phyloP scores from a whole-genome alignment of 2,797 vertebrate species.

The Macroramphosus scolopax region DNA sequence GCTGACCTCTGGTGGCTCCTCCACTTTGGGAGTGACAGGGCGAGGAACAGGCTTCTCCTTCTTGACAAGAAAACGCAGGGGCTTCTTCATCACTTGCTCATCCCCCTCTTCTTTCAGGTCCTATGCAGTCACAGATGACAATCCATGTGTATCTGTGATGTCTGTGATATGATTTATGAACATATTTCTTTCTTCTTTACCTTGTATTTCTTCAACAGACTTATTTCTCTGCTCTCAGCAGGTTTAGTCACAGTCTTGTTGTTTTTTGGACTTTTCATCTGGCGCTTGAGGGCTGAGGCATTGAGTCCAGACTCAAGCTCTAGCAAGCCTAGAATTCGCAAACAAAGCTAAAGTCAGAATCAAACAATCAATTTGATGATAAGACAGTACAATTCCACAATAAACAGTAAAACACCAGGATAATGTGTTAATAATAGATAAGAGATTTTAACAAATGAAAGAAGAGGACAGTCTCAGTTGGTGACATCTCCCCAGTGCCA shows the following conservation, averaged over 20 bases:
- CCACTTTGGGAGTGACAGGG: slow-evolving; percentile 81
- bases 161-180: neutral
- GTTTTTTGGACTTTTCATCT: slow-evolving; percentile 59
- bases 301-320: slow-evolving; percentile 81
- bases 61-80: slow-evolving; percentile 73
- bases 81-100: slow-evolving; percentile 40
- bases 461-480: no score
- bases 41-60: slow-evolving; percentile 73
- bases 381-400: neutral
- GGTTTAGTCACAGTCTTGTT: slow-evolving; percentile 64
- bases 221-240: slow-evolving; percentile 63
- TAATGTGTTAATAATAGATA: no score
- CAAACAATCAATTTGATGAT: neutral
- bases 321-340: slow-evolving; percentile 76
- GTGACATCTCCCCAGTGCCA: no score
- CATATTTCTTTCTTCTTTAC: slow-evolving; percentile 65
- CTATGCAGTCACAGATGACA: slow-evolving; percentile 62
- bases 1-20: slow-evolving; percentile 77
- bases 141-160: neutral
- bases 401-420: no score
- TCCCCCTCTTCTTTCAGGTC: slow-evolving; percentile 75
- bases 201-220: slow-evolving; percentile 80
- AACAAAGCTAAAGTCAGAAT: neutral
- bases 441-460: no score
- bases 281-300: slow-evolving; percentile 67